These are phyloP conservation scores for Mus spicilegus DNA, from an alignment of 2,113 vertebrate genomes.

Conservation along the genomic window DNA sequence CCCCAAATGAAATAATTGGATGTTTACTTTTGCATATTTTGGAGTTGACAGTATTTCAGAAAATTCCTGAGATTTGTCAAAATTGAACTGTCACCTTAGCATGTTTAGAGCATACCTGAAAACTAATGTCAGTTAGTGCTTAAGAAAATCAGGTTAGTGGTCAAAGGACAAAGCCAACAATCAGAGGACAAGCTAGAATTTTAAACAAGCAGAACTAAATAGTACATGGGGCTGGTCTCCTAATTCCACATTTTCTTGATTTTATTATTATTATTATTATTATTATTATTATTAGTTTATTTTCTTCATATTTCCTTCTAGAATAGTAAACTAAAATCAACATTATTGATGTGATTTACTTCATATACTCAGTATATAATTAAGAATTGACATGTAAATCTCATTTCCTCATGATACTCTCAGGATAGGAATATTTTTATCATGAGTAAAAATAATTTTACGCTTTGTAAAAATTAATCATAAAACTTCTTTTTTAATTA, in stretches of 20 bases:
- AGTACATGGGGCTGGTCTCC: neutral
- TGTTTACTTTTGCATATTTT: neutral
- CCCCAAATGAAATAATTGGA: neutral
- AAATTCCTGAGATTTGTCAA: neutral
- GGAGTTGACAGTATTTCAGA: neutral
- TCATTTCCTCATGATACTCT: neutral
- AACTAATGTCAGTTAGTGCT: neutral
- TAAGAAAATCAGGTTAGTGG: neutral
- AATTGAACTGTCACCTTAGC: neutral
- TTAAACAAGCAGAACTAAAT: neutral
- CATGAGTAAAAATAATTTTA: neutral
- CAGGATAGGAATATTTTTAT: neutral
- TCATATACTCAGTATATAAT: neutral
- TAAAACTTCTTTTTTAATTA: neutral
- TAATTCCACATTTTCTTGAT: neutral
- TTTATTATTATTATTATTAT: neutral
- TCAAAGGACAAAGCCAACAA: neutral
- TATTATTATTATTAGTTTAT: neutral
- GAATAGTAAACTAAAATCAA: neutral
- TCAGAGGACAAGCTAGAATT: neutral
- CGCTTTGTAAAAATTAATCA: neutral
- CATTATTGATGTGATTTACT: neutral
- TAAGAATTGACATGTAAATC: neutral
- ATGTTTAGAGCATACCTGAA: neutral
- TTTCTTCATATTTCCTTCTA: neutral